Conservation (phyloP, 2,797 vertebrate species). For the Chaetophractus vellerosus region DNA sequence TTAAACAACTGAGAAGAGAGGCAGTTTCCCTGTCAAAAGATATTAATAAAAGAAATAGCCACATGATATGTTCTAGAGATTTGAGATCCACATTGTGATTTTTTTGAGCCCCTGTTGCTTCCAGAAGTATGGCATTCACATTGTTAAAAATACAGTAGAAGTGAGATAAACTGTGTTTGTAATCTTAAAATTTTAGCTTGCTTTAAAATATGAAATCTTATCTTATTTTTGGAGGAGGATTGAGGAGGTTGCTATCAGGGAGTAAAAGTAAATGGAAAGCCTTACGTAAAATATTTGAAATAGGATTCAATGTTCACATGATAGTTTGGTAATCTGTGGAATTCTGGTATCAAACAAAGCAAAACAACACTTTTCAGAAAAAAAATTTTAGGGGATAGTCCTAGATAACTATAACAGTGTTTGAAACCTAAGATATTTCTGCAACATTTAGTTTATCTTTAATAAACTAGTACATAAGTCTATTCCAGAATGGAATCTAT, state of each 20-base stretch:
- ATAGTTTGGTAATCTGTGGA: constrained; percentile 34
- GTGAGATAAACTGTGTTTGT: constrained; percentile 64
- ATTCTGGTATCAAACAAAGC: constrained; percentile 16
- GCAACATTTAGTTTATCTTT: constrained; percentile 20
- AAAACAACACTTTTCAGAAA: constrained; percentile 36
- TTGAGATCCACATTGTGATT: constrained; percentile 68
- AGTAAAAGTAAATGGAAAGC: constrained; percentile 57
- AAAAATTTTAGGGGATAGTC: neutral
- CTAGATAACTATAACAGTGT: neutral
- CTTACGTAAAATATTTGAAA: neutral
- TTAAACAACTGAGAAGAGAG: constrained; percentile 79
- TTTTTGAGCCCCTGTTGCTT: constrained; percentile 74
- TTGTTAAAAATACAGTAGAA: constrained; percentile 74
- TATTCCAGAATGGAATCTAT: neutral
- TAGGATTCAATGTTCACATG: neutral
- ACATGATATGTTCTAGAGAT: constrained; percentile 69
- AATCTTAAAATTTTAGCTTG: constrained; percentile 72
- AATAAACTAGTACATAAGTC: neutral
- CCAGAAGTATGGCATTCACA: constrained; percentile 64
- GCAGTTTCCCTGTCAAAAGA: constrained; percentile 74
- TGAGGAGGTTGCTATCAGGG: constrained; percentile 45
- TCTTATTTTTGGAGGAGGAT: constrained; percentile 46
- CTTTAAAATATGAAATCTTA: constrained; percentile 70
- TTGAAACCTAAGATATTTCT: neutral
- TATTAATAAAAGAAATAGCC: constrained; percentile 80